Evolutionary conservation across 2,888 invertebrate species (phyloP).

Genomic region (Erebia aethiops): DNA sequence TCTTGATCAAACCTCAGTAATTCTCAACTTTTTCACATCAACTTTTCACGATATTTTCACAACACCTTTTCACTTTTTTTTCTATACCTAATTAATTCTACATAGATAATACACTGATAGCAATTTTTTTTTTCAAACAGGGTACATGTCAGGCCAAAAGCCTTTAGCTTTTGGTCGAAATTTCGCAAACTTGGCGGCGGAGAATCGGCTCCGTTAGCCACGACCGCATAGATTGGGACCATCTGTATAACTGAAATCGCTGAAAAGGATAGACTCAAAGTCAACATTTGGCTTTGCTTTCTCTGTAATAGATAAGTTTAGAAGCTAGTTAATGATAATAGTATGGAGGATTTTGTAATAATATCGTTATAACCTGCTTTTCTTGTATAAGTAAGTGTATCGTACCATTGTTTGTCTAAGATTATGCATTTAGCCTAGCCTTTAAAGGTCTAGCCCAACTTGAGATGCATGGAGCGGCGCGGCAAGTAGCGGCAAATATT

Average conservation of each 20-base stretch:
- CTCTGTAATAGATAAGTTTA: background rate
- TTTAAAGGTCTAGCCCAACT: background rate
- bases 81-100: background rate
- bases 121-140: too few relatives aligned
- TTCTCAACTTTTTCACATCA: background rate
- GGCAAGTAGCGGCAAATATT: too few relatives aligned
- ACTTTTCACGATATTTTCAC: background rate
- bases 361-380: background rate
- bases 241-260: background rate
- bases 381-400: background rate
- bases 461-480: too few relatives aligned
- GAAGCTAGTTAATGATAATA: background rate
- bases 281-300: background rate
- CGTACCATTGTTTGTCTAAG: background rate
- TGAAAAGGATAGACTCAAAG: background rate
- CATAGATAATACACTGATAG: background rate
- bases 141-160: background rate
- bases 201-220: background rate
- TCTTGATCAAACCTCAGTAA: too few relatives aligned
- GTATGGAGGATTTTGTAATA: background rate
- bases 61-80: background rate
- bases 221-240: background rate
- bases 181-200: background rate
- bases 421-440: background rate
- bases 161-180: background rate